Conservation (phyloP, 2,113 vertebrate species). For the Microtus ochrogaster region DNA sequence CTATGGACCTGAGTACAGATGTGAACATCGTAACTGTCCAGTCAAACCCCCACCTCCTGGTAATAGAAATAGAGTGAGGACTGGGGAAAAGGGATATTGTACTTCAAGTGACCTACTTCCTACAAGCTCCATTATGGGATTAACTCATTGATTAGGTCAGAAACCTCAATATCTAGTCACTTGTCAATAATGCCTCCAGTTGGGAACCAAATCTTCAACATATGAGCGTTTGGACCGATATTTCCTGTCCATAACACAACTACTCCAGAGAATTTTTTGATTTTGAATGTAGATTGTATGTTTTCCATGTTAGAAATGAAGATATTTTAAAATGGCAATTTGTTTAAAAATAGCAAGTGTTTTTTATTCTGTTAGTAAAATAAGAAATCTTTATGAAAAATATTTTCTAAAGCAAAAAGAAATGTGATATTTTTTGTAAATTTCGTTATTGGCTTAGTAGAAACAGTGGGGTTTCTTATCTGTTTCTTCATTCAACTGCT, state of each 20-base stretch:
- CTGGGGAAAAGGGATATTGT: neutral
- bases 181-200: neutral
- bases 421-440: constrained; percentile 6
- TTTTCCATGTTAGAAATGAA: constrained; percentile 27
- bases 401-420: constrained; percentile 36
- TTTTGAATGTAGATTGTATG: neutral
- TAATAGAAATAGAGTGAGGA: neutral
- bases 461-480: neutral
- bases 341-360: constrained; percentile 31
- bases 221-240: neutral
- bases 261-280: neutral
- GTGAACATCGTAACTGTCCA: neutral
- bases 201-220: neutral
- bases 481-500: constrained; percentile 23
- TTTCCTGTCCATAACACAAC: neutral
- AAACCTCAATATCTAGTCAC: neutral
- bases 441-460: constrained; percentile 30
- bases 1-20: neutral
- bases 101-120: neutral
- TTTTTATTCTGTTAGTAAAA: constrained; percentile 29
- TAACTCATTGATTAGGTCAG: neutral
- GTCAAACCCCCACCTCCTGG: neutral
- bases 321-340: neutral
- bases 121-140: neutral
- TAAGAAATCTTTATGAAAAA: constrained; percentile 47